Evolutionary conservation across 2,113 vertebrate species (phyloP).

Genomic region (Pterocles orientalis): DNA sequence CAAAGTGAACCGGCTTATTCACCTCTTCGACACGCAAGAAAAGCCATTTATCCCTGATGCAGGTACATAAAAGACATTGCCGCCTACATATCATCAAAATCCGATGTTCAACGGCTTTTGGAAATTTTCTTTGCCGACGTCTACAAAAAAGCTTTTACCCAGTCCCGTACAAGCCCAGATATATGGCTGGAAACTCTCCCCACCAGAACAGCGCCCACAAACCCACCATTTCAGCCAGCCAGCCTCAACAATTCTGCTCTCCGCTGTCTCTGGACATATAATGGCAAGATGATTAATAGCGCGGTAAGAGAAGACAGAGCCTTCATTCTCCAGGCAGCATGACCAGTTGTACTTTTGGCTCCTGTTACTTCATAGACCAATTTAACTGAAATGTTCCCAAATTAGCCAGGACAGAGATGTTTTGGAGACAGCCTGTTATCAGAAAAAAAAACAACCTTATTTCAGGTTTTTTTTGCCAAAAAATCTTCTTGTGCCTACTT

Average conservation of each 20-base stretch:
- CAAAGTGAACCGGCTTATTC: neutral
- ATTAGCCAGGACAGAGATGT: neutral
- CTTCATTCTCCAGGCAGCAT: neutral
- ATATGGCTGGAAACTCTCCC: neutral
- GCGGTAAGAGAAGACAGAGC: neutral
- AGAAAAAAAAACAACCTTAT: neutral
- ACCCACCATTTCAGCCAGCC: too few species aligned
- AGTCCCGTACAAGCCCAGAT: neutral
- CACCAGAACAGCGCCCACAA: neutral
- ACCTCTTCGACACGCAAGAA: neutral
- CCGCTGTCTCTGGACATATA: neutral
- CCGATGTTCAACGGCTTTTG: neutral
- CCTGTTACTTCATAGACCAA: neutral
- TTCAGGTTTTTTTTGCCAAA: neutral
- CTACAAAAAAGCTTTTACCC: neutral
- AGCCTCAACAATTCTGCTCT: neutral
- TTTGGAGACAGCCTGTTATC: neutral
- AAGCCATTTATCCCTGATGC: neutral
- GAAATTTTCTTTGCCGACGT: neutral
- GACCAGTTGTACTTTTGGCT: neutral
- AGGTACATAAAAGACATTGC: neutral
- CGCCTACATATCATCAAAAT: neutral
- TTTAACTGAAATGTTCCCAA: neutral
- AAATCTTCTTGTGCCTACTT: neutral
- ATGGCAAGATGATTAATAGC: neutral